phyloP scores from a whole-genome alignment of 2,113 vertebrate species.

The Furnarius figulus region DNA sequence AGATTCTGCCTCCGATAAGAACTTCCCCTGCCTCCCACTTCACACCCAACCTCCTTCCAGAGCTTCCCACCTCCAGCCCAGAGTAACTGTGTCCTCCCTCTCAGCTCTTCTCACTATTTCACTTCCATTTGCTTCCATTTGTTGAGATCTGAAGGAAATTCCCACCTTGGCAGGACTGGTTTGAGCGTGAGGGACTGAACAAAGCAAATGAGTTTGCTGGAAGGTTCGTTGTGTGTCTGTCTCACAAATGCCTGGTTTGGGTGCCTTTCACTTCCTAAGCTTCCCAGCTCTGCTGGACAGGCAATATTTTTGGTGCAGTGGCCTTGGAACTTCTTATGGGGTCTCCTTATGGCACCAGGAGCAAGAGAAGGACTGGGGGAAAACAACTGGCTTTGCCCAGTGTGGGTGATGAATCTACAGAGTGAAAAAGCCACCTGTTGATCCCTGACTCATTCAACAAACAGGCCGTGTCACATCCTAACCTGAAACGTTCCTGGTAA shows the following conservation, averaged over 20 bases:
- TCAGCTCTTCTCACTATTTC: neutral
- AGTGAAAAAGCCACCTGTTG: neutral
- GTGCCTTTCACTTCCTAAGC: neutral
- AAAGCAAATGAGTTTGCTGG: neutral
- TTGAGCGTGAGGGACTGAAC: neutral
- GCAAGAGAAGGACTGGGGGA: neutral
- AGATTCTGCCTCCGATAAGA: neutral
- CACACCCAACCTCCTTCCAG: neutral
- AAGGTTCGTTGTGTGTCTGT: neutral
- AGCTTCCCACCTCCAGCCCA: neutral
- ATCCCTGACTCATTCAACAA: slow-evolving; percentile 42
- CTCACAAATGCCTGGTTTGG: neutral
- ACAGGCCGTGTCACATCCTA: neutral
- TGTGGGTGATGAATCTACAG: neutral
- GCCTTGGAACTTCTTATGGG: neutral
- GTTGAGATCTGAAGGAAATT: neutral
- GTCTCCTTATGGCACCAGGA: neutral
- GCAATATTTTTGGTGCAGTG: neutral
- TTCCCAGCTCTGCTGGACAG: neutral
- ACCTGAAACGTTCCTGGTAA: slow-evolving; percentile 52
- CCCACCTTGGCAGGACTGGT: neutral
- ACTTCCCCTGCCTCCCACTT: neutral
- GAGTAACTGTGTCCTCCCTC: neutral
- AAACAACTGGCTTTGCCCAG: neutral
- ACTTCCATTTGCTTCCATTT: neutral